phyloP scores from a whole-genome alignment of 2,113 vertebrate species.

The Corvus cornix region DNA sequence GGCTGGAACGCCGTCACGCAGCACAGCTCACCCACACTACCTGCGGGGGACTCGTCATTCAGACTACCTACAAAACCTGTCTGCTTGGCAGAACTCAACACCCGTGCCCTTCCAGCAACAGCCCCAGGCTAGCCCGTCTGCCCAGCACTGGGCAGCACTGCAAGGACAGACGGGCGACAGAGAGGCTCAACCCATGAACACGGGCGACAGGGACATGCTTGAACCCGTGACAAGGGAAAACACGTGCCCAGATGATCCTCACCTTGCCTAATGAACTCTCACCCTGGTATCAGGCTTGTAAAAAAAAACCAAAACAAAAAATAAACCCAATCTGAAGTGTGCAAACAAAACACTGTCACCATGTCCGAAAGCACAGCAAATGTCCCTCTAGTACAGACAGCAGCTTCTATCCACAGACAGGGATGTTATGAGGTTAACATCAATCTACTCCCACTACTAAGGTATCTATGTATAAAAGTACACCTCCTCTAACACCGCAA shows the following conservation, averaged over 20 bases:
- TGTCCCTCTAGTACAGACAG: background rate
- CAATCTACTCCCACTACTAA: background rate
- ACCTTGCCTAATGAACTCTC: background rate
- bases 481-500: background rate
- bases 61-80: conserved; percentile 43
- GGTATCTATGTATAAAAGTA: background rate
- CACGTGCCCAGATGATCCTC: background rate
- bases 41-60: background rate
- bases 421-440: background rate
- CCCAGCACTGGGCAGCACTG: background rate
- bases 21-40: background rate
- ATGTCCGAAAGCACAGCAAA: background rate
- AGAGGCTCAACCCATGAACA: background rate
- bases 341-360: background rate
- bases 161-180: background rate
- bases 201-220: background rate
- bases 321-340: background rate
- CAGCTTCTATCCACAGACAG: background rate
- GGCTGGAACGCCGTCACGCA: background rate
- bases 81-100: conserved; percentile 32
- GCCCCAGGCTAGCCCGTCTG: conserved; percentile 44
- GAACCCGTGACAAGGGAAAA: background rate
- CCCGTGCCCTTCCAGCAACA: conserved; percentile 15
- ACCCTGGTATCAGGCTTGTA: background rate
- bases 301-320: background rate